Evolutionary conservation across 2,888 invertebrate species (phyloP).

Genomic region (Sceliomorpha sp.): DNA sequence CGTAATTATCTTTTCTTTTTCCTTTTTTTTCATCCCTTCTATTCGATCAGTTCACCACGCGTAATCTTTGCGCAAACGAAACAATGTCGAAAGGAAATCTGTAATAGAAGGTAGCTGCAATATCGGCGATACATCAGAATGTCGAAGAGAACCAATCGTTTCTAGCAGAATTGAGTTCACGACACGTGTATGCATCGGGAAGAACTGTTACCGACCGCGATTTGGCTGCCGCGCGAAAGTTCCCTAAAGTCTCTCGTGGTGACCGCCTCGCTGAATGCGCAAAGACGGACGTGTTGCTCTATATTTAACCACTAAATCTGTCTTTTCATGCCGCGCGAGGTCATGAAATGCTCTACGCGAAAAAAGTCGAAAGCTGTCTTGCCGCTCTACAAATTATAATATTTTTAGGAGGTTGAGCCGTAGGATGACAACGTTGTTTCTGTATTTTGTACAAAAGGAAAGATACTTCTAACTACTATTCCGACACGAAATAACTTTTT

Average conservation of each 20-base stretch:
- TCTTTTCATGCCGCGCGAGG: constrained; percentile 13
- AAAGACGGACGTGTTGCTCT: constrained; percentile 19
- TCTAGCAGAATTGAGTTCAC: constrained; percentile 68
- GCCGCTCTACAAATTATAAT: too few relatives aligned
- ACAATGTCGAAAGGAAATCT: constrained; percentile 43
- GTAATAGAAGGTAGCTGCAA: constrained; percentile 74
- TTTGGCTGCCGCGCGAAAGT: constrained; percentile 69
- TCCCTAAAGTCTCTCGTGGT: constrained; percentile 67
- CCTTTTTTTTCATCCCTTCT: constrained; percentile 10
- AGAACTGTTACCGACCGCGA: constrained; percentile 74
- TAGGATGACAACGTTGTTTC: too few relatives aligned
- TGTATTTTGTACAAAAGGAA: too few relatives aligned
- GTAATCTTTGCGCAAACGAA: constrained; percentile 54
- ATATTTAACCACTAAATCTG: constrained; percentile 31
- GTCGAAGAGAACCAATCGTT: constrained; percentile 71
- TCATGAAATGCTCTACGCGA: constrained; percentile 1
- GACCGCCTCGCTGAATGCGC: constrained; percentile 53
- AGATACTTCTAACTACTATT: too few relatives aligned
- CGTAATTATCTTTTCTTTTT: not conserved
- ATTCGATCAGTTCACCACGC: too few relatives aligned
- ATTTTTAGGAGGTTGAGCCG: too few relatives aligned
- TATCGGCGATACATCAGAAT: constrained; percentile 75
- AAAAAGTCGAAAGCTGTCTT: too few relatives aligned
- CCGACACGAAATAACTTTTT: too few relatives aligned
- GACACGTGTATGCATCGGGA: constrained; percentile 64